phyloP scores from a whole-genome alignment of 2,888 invertebrate species.

The Ophion obscuratus region DNA sequence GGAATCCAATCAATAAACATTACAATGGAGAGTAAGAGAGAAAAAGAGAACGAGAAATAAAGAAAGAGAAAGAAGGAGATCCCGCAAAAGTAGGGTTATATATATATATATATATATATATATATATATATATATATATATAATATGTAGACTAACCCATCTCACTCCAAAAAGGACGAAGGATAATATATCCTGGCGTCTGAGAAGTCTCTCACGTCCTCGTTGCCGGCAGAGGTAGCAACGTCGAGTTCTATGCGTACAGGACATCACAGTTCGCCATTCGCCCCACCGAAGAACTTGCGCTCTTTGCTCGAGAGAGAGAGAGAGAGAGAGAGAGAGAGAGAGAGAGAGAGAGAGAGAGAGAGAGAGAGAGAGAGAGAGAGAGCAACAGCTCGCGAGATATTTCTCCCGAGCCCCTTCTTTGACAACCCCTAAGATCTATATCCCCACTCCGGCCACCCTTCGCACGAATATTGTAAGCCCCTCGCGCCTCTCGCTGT shows the following conservation, averaged over 20 bases:
- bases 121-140: conserved; percentile 54
- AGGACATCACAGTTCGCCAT: conserved; percentile 64
- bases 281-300: conserved; percentile 62
- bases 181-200: conserved; percentile 67
- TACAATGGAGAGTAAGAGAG: conserved; percentile 81
- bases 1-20: conserved; percentile 84
- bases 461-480: conserved; percentile 66
- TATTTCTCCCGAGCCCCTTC: conserved; percentile 54
- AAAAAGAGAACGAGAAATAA: conserved; percentile 57
- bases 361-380: conserved; percentile 48
- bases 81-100: conserved; percentile 78
- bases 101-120: neutral
- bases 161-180: conserved; percentile 68
- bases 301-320: conserved; percentile 29
- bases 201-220: conserved; percentile 64
- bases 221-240: conserved; percentile 40
- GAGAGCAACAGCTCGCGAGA: conserved; percentile 63
- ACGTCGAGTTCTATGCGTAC: conserved; percentile 18
- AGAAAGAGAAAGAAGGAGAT: conserved; percentile 64
- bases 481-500: conserved; percentile 41
- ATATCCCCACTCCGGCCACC: conserved; percentile 55
- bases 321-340: conserved; percentile 43
- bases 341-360: conserved; percentile 46
- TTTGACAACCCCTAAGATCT: conserved; percentile 46
- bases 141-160: conserved; percentile 76